Evolutionary conservation across 2,888 invertebrate species (phyloP).

Genomic region (Pristionchus fissidentatus): DNA sequence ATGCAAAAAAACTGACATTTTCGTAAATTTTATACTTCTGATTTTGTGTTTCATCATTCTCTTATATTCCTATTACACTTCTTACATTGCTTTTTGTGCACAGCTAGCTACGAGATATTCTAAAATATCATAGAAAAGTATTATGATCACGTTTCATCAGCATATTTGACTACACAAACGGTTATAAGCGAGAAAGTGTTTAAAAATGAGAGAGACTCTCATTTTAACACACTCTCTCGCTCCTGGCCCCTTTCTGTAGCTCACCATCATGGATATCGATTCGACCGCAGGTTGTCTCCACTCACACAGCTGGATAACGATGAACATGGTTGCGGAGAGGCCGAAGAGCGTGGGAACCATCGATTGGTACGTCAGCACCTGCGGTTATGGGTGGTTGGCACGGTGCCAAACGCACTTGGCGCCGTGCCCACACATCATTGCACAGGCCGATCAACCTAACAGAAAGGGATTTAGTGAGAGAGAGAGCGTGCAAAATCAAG

Average conservation of each 20-base stretch:
- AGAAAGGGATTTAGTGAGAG: not conserved
- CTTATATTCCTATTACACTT: no score
- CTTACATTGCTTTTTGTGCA: no score
- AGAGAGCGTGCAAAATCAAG: not conserved
- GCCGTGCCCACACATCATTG: no score
- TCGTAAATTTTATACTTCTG: no score
- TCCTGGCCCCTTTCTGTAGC: not conserved
- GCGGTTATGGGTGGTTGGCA: not conserved
- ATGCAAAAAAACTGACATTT: no score
- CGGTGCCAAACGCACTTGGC: no score
- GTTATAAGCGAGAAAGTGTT: not conserved
- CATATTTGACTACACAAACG: not conserved
- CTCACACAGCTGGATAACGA: not conserved
- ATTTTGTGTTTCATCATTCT: not conserved
- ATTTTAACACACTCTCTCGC: no score
- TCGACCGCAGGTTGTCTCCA: not conserved
- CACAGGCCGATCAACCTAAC: no score
- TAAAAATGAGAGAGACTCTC: not conserved
- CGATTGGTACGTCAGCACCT: constrained; percentile 22
- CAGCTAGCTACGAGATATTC: not conserved
- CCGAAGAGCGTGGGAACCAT: not conserved
- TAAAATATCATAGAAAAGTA: not conserved
- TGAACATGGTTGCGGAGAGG: not conserved
- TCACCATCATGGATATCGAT: not conserved
- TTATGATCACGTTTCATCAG: not conserved